These are phyloP conservation scores for Chrysomallon squamiferum DNA, from an alignment of 1,140 invertebrate genomes.

Conservation along the genomic window DNA sequence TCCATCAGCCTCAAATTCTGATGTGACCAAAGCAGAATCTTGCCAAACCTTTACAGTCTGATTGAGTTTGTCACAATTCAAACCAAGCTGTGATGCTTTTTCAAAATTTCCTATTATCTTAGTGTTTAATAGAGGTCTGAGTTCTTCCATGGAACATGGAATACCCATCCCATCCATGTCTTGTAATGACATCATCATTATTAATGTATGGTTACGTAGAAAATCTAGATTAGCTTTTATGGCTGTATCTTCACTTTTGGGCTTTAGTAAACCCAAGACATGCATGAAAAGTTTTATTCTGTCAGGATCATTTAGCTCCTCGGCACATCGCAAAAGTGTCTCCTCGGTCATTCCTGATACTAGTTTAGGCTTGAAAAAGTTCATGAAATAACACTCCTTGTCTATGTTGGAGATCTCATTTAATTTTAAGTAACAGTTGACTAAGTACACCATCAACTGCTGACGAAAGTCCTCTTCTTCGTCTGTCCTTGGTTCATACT, in stretches of 20 bases:
- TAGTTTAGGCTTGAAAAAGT: background rate
- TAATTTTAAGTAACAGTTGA: conserved; percentile 18
- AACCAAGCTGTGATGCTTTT: conserved; percentile 18
- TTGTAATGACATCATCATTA: conserved; percentile 25
- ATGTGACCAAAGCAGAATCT: background rate
- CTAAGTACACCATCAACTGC: conserved; percentile 42
- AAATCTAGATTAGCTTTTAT: conserved; percentile 9
- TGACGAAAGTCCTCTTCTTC: conserved; percentile 29
- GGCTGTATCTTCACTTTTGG: background rate
- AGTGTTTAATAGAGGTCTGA: conserved; percentile 20
- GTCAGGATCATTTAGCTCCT: conserved; percentile 9
- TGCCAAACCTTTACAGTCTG: conserved; percentile 6
- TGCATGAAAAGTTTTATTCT: conserved; percentile 5
- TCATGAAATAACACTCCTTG: background rate
- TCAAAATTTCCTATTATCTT: conserved; percentile 17
- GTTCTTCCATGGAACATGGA: conserved; percentile 24
- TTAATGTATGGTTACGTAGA: conserved; percentile 17
- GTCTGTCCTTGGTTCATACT: conserved; percentile 23
- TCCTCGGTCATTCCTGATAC: conserved; percentile 1
- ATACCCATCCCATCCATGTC: conserved; percentile 27
- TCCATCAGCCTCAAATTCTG: conserved; percentile 1
- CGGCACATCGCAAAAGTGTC: conserved; percentile 1
- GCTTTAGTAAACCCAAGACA: background rate
- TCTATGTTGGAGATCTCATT: conserved; percentile 12
- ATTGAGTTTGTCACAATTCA: conserved; percentile 17